These are phyloP conservation scores for Zoanthus sansibaricus DNA, from an alignment of 92 coral and sea anemone species.

Conservation along the genomic window DNA sequence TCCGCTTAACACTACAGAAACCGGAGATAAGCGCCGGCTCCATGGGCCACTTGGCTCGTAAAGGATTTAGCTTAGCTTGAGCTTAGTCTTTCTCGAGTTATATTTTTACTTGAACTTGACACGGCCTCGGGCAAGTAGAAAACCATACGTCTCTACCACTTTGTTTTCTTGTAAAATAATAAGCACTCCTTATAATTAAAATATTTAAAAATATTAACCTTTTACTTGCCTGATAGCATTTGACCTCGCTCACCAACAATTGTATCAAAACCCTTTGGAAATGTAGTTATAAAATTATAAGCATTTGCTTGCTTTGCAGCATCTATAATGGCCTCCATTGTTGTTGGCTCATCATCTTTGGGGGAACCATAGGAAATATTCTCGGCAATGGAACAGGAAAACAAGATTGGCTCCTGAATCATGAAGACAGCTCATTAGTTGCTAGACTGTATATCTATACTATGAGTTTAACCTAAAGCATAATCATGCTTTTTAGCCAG, in stretches of 20 bases:
- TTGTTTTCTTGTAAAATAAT: no score
- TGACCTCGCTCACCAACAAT: constrained; percentile 97
- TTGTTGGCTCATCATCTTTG: constrained; percentile 68
- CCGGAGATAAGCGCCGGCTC: no score
- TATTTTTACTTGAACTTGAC: no score
- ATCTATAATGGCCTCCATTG: constrained; percentile 70
- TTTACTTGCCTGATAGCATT: constrained; percentile 85
- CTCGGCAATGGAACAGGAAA: constrained; percentile 89
- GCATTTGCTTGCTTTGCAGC: constrained; percentile 98
- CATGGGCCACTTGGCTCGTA: no score
- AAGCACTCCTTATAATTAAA: not conserved
- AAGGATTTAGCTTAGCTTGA: no score
- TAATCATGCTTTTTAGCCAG: no score
- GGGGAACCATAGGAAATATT: constrained; percentile 92
- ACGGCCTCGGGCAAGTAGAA: no score
- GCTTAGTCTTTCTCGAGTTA: no score
- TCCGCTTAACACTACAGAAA: no score
- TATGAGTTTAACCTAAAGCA: no score
- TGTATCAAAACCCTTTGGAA: constrained; percentile 89
- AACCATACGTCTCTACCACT: no score
- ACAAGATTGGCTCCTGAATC: constrained; percentile 89
- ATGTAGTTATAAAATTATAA: constrained; percentile 77
- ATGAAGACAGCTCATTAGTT: not conserved
- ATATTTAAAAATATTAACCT: not conserved
- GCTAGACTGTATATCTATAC: no score